Percentiles rank a stretch among this genome's conserved stretches.
These are phyloP conservation scores for Ictalurus furcatus DNA, from an alignment of 2,113 vertebrate genomes.

Conservation along the genomic window DNA sequence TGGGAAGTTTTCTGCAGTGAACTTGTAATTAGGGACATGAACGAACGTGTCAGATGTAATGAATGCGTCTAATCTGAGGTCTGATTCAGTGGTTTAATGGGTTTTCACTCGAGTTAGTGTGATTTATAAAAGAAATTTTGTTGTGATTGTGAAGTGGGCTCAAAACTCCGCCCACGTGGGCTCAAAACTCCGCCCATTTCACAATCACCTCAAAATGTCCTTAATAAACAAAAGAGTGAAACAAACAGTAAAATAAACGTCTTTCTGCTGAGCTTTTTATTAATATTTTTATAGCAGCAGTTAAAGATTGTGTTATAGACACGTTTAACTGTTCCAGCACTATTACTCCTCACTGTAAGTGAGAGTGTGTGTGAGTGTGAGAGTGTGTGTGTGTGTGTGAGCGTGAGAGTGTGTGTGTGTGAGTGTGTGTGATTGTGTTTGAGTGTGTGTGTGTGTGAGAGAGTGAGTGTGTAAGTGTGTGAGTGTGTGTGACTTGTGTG, in stretches of 20 bases:
- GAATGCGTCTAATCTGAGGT: neutral
- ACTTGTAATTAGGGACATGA: neutral
- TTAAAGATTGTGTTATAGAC: neutral
- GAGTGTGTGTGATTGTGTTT: neutral
- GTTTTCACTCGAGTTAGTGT: neutral
- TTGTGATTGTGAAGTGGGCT: neutral
- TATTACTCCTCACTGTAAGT: neutral
- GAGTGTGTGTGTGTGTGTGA: too few species aligned
- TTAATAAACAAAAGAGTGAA: neutral
- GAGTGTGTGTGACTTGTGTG: too few species aligned
- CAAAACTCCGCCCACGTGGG: too few species aligned
- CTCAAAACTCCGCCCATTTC: neutral
- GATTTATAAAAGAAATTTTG: neutral
- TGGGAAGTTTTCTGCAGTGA: neutral
- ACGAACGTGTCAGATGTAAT: neutral
- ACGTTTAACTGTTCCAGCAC: neutral
- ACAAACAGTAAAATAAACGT: neutral
- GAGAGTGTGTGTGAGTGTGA: too few species aligned
- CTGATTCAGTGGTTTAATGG: neutral
- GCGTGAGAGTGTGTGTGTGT: neutral
- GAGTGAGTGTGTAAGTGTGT: too few species aligned
- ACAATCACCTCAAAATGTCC: neutral
- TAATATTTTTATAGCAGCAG: neutral
- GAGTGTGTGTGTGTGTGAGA: neutral
- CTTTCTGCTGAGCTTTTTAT: neutral